phyloP scores from a whole-genome alignment of 1,140 invertebrate genomes.

The Leptestheria dahalacensis region DNA sequence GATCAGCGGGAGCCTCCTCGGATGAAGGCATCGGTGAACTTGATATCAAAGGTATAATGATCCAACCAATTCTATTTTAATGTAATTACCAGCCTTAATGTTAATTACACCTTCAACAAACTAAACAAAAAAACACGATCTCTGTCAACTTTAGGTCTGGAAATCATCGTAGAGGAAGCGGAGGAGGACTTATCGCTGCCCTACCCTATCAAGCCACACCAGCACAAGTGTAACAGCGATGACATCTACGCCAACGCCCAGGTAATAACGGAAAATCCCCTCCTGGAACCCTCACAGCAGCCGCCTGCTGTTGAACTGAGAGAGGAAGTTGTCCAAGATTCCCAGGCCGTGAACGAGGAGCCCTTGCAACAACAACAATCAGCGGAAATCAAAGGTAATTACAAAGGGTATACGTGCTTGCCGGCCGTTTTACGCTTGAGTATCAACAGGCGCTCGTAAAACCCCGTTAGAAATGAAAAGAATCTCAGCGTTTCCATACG shows the following conservation, averaged over 20 bases:
- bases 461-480: no score
- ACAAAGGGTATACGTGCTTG: no score
- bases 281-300: background rate
- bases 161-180: background rate
- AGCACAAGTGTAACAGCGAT: background rate
- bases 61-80: background rate
- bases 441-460: no score
- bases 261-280: background rate
- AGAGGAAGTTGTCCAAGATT: background rate
- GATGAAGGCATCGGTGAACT: slow-evolving; percentile 11
- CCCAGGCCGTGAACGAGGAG: background rate
- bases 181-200: background rate
- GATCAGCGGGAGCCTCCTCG: slow-evolving; percentile 4
- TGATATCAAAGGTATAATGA: background rate
- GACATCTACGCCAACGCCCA: background rate
- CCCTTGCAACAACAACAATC: no score
- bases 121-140: background rate
- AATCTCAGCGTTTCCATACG: no score
- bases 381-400: background rate
- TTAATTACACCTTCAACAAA: background rate
- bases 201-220: background rate
- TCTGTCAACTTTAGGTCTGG: no score
- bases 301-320: background rate
- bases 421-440: no score
- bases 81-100: background rate